These are phyloP conservation scores for Aurelia aurita DNA, from an alignment of 30 jellyfish, hydroid and myxozoan species.

Conservation along the genomic window DNA sequence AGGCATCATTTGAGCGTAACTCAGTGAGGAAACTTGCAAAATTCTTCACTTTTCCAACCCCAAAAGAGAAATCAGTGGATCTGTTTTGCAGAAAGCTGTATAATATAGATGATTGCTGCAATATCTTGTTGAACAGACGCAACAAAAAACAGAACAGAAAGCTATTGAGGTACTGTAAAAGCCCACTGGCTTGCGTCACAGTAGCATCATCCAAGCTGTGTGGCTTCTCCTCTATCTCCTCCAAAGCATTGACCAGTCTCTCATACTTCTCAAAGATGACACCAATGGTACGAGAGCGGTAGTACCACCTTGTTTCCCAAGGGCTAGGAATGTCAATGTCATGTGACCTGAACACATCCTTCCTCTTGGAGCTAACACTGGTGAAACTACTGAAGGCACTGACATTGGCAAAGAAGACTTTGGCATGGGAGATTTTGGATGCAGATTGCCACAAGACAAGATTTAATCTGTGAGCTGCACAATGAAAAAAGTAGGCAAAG, in stretches of 20 bases:
- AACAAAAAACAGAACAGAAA: conserved; percentile 47
- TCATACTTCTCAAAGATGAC: conserved; percentile 21
- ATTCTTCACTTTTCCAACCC: conserved; percentile 11
- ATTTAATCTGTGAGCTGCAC: conserved; percentile 71
- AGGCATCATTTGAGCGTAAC: neutral
- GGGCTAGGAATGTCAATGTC: conserved; percentile 56
- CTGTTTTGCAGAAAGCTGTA: conserved; percentile 49
- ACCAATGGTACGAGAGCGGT: conserved; percentile 34
- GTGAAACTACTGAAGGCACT: conserved; percentile 55
- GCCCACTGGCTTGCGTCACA: conserved; percentile 37
- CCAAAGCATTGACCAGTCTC: neutral
- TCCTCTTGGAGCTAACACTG: conserved; percentile 44
- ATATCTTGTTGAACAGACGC: conserved; percentile 21
- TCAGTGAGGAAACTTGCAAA: neutral
- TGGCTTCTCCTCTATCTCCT: conserved; percentile 24
- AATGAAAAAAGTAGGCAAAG: conserved; percentile 32
- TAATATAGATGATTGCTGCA: conserved; percentile 39
- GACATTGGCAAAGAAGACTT: conserved; percentile 68
- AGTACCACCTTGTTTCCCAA: conserved; percentile 64
- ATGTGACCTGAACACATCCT: neutral
- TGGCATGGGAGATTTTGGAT: conserved; percentile 10
- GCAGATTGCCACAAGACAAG: conserved; percentile 69
- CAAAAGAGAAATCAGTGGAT: conserved; percentile 27
- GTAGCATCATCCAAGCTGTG: conserved; percentile 56
- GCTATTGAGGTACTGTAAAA: conserved; percentile 42